These are phyloP conservation scores for Ctenicera cuprea DNA, from an alignment of 2,888 invertebrate genomes.

Conservation along the genomic window DNA sequence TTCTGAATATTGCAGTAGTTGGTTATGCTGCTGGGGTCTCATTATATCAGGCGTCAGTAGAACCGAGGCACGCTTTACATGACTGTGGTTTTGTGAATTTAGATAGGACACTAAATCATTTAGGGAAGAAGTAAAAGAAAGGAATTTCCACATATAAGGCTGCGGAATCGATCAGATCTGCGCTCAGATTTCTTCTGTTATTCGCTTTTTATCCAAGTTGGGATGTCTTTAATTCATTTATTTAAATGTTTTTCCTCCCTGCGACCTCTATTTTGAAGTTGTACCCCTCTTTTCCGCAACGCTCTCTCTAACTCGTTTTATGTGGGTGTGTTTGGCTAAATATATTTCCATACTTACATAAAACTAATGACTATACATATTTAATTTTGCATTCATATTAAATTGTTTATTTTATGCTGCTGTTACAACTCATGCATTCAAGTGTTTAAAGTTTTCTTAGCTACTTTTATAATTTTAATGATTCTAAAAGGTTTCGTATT, in stretches of 20 bases:
- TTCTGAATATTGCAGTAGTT: constrained; percentile 22
- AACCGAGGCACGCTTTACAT: constrained; percentile 19
- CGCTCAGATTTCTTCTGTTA: constrained; percentile 16
- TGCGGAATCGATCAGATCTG: constrained; percentile 10
- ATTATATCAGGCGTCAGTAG: constrained; percentile 19
- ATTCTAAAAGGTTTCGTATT: too few relatives aligned
- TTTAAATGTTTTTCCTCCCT: constrained; percentile 12
- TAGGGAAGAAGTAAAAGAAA: constrained; percentile 24
- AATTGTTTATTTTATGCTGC: too few relatives aligned
- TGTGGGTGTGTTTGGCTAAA: too few relatives aligned
- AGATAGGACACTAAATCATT: constrained; percentile 17
- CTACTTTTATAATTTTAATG: too few relatives aligned
- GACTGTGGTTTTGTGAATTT: constrained; percentile 20
- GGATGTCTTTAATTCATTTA: constrained; percentile 21
- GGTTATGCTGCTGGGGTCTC: constrained; percentile 16
- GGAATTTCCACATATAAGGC: constrained; percentile 23
- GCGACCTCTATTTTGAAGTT: constrained; percentile 10
- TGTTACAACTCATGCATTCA: too few relatives aligned
- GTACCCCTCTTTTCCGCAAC: neutral
- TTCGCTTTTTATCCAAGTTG: constrained; percentile 12
- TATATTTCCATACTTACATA: too few relatives aligned
- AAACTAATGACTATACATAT: too few relatives aligned
- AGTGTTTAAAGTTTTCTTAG: too few relatives aligned
- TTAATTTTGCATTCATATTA: too few relatives aligned
- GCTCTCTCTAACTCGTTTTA: neutral